Evolutionary conservation across 2,888 invertebrate species (phyloP), one percentile per base, ranked within the genome.

Genomic region (Coenonympha glycerion): DNA sequence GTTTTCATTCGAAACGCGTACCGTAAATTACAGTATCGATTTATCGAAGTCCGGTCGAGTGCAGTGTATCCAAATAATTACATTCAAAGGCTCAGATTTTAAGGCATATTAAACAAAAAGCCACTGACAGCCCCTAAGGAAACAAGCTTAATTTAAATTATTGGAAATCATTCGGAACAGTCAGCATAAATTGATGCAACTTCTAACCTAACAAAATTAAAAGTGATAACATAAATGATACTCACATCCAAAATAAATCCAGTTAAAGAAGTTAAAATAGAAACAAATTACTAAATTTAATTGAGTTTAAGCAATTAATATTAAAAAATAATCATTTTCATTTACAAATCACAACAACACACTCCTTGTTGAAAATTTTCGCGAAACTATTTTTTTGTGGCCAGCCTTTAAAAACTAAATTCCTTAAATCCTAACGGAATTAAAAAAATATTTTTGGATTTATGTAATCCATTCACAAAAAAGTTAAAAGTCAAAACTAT

Each of bases 101-200:
- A 60, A 60, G 59, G 63, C 64, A 68, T 69, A 62, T 52, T 66
- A 66, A 73, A 76, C 62, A 75, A 73, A 72, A 85, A 85, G 82
- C 83, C 70, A 77, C 64, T 69, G 66, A 69, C 85, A 85, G 85
- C 84, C 83, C 75, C 76, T 82, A 84, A 59, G 64, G 67, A 71
- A 78, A 71, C 63, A 84, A 83, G 84, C 83, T 62, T 69, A 67
- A 67, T 69, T 57, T 66, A 72, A 70, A 64, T 70, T 73, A 71
- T 62, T 62, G 66, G 72, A 73, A 71, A 75, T 70, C 60, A 76
- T 68, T 66, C 67, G 69, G 72, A 73, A 79, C 71, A 82, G 76
- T 79, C 82, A 81, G 85, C 85, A 72, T 66, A 74, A 76, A 79
- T 69, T 73, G 63, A 76, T 71, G 76, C 73, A 80, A 72, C 69